Evolutionary conservation across 1,140 invertebrate species (phyloP), one percentile per base, ranked within the genome.

Genomic region (Pogonomyrmex californicus): DNA sequence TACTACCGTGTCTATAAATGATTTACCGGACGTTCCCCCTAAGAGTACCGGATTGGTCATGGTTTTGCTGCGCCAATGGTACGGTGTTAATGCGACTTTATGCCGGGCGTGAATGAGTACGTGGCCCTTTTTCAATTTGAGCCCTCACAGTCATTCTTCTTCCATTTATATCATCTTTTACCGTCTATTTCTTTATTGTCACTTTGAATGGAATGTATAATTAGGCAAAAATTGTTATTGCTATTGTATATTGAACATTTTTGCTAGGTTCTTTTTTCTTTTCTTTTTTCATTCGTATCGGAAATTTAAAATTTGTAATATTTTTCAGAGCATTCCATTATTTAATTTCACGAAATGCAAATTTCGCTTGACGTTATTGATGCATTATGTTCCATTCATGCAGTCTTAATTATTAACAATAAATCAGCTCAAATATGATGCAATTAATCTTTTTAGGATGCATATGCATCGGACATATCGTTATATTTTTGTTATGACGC

Each of bases 61-160:
- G 65, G 68, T 54, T 68, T 66, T 33, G 82, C 41, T 75, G 63
- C 70, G 82, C 88, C 87, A 86, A 89, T 87, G 86, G 85, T 71
- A 89, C 73, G 83, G 79, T 88, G 83, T 86, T 91, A 91, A 90
- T 88, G 76, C 71, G 77, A 88, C 77, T 88, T 90, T 90, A 90
- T 88, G 85, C 44, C 73, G 58, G 60, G 70, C 81, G 79, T 85
- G 81, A 85, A 70, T 51, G 66, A 85, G 70, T 70, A 73, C 81
- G 36, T 65, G 63, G 38, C 49, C 30, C 49, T 83, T 73, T 87
- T 83, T 87, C 86, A 82, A 82, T 86, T 86, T 82, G 41, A 79
- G 14, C 23, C 49, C 56, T 87, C 68, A 23, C 23, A 36, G 47
- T 41, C 36, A 41, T 65, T 71, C 56, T 68, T 33, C 9, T 86